Evolutionary conservation across 53 echinoderm and acorn worm species (phyloP), one percentile per base, ranked within the genome.

Genomic region (Antedon mediterranea): DNA sequence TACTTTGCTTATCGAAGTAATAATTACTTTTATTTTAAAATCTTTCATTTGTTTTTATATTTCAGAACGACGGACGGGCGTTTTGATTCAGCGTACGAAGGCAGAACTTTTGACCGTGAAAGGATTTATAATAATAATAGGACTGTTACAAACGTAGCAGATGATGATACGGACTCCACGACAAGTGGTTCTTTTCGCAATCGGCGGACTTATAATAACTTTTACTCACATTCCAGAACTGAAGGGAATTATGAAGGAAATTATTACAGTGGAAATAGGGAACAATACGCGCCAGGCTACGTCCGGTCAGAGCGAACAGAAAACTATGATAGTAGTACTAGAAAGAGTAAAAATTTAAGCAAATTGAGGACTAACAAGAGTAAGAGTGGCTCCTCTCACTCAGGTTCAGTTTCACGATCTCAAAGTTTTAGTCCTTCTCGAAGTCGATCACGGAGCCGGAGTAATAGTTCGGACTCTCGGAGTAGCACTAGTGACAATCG

Each of bases 401-500:
- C 97, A 30, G 97, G 92, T 72, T 92, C 92, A 34, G 88, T 83
- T 43, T 78, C 81, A 20, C 85, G 81, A 73, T 98, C 92, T 28
- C 82, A 85, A 76, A 94, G 94, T 82, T 86, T 85, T 78, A 94
- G 94, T 78, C 89, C 85, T 26, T 98, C 98, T 11, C 74, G 79
- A 42, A 93, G 93, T 80, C 85, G 90, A 28, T 89, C 91, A 32
- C 80, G 86, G 37, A 86, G 84, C 34, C 75, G 90, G 34, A 93
- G 92, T 76, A 86, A 75, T 71, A 98, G 98, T 75, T 86, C 88
- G 78, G 98, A 93, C 92, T 98, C 98, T 20, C 75, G 88, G 73
- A 98, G 98, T 84, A 98, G 98, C 81, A 88, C 79, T 84, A 90
- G 90, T 74, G 92, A 93, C 78, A 90, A 85, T 78, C 89, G 92